Evolutionary conservation across 2,113 vertebrate genomes (phyloP).

Genomic region (Cheirogaleus medius): DNA sequence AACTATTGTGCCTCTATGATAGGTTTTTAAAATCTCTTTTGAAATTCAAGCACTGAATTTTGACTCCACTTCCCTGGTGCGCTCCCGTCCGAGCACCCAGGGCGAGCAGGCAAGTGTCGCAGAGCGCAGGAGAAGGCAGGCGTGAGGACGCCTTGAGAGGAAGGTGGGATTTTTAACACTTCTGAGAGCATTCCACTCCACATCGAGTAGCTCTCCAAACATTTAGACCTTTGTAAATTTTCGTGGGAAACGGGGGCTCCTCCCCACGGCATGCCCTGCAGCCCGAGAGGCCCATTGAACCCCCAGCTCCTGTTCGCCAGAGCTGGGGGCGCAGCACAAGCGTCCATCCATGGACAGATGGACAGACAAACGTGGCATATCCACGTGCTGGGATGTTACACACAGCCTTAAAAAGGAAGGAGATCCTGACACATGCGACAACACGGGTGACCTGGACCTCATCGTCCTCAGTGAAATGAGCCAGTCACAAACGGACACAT

Average conservation of each 20-base stretch:
- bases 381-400: fast-evolving
- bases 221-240: not conserved
- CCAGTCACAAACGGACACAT: not conserved
- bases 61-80: too few relatives aligned
- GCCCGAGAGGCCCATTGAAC: not conserved
- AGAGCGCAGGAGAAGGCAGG: not conserved
- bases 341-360: not conserved
- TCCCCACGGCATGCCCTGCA: not conserved
- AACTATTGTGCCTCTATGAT: not conserved
- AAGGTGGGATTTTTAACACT: not conserved
- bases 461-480: not conserved
- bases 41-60: not conserved
- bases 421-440: too few relatives aligned
- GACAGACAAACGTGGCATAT: not conserved
- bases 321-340: not conserved
- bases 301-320: not conserved
- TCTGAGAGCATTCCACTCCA: not conserved
- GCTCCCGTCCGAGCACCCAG: too few relatives aligned
- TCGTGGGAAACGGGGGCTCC: not conserved
- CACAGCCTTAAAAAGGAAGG: not conserved
- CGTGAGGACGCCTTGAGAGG: fast-evolving
- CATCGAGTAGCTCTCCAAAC: too few relatives aligned
- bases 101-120: too few relatives aligned
- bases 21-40: not conserved
- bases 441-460: not conserved